Evolutionary conservation across 2,797 vertebrate genomes (phyloP).

Genomic region (Cirrhinus mrigala): DNA sequence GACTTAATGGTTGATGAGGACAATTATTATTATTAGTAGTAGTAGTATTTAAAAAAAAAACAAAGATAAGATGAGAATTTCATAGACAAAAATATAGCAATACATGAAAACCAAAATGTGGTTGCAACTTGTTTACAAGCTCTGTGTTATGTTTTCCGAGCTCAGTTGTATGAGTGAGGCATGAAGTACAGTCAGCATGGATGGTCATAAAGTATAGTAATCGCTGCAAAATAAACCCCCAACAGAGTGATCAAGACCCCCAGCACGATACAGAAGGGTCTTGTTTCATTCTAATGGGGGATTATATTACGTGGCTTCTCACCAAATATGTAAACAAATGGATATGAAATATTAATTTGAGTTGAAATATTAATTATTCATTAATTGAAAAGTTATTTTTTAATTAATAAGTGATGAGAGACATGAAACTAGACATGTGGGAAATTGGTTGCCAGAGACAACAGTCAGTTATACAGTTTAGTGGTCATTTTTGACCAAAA

Average conservation of each 20-base stretch:
- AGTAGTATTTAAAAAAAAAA: background rate
- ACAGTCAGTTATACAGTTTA: background rate
- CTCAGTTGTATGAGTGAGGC: background rate
- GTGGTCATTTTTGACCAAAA: background rate
- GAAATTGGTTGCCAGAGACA: background rate
- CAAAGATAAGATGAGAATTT: background rate
- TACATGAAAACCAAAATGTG: background rate
- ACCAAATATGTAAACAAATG: constrained; percentile 1
- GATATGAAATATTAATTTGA: background rate
- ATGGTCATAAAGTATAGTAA: background rate
- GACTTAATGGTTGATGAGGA: constrained; percentile 6
- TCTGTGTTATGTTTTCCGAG: background rate
- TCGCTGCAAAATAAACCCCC: background rate
- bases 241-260: background rate
- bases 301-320: background rate
- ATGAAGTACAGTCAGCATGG: background rate
- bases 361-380: constrained; percentile 9
- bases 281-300: constrained; percentile 4
- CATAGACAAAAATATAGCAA: background rate
- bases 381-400: background rate
- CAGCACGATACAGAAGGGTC: background rate
- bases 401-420: background rate
- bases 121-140: background rate
- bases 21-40: background rate
- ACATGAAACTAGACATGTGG: background rate